Evolutionary conservation across 2,113 vertebrate genomes (phyloP).

Genomic region (Burhinus bistriatus): DNA sequence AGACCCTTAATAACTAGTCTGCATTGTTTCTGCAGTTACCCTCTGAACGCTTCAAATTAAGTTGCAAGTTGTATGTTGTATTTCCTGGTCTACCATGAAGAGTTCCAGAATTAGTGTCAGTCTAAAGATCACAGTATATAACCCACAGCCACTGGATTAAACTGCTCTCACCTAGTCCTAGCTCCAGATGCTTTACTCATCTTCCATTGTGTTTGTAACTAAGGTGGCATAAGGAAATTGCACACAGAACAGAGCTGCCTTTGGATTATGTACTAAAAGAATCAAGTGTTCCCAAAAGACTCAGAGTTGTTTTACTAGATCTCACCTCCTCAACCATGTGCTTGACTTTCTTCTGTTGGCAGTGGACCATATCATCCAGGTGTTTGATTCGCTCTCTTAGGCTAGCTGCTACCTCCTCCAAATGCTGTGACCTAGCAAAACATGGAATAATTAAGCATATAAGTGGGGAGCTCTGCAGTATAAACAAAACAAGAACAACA

Average conservation of each 20-base stretch:
- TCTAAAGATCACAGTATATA: neutral
- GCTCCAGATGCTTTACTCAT: neutral
- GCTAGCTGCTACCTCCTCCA: slow-evolving; percentile 82
- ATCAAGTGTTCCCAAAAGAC: neutral
- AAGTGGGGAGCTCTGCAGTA: neutral
- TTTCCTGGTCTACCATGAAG: neutral
- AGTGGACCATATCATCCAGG: slow-evolving; percentile 97
- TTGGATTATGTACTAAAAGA: neutral
- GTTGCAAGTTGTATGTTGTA: neutral
- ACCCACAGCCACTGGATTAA: neutral
- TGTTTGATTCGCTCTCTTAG: slow-evolving; percentile 92
- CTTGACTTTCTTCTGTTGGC: slow-evolving; percentile 97
- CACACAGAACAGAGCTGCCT: neutral
- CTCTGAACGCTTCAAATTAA: neutral
- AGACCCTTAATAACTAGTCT: neutral
- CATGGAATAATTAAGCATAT: neutral
- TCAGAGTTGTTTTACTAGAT: neutral
- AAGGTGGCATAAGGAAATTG: too few relatives aligned
- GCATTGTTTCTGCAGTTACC: neutral
- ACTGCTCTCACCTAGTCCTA: neutral
- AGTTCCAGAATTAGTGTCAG: neutral
- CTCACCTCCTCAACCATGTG: slow-evolving; percentile 97
- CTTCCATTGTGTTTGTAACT: neutral
- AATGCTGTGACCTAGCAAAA: slow-evolving; percentile 78
- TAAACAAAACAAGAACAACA: neutral